Evolutionary conservation across 1,140 invertebrate genomes (phyloP).

Genomic region (Liolophura sinensis): DNA sequence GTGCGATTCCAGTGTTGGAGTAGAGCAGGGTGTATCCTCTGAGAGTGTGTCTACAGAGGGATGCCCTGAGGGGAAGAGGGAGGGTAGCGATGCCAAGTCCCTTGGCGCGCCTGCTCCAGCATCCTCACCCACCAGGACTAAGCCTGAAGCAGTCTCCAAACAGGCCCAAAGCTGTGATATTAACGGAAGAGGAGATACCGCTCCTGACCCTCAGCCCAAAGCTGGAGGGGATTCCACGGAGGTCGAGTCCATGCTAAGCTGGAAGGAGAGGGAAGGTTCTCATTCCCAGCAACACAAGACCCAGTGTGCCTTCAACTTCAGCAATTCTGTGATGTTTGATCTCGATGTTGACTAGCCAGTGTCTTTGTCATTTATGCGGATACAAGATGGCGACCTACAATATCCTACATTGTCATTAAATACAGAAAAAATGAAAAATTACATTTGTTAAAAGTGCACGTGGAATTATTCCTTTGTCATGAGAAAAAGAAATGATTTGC

Average conservation of each 20-base stretch:
- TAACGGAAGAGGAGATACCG: background rate
- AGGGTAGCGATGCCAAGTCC: background rate
- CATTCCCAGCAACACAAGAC: conserved; percentile 36
- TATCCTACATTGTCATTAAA: background rate
- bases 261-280: conserved; percentile 20
- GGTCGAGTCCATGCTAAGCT: conserved; percentile 35
- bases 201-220: conserved; percentile 11
- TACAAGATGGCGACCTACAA: no score
- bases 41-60: no score
- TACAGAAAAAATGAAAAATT: no score
- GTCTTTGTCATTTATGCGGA: background rate
- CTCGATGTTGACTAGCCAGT: conserved; percentile 19
- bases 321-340: conserved; percentile 16
- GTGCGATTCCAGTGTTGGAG: no score
- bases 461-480: no score
- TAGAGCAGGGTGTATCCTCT: no score
- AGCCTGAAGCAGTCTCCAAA: no score
- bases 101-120: no score
- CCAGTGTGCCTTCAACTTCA: conserved; percentile 45
- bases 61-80: background rate
- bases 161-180: no score
- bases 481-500: no score
- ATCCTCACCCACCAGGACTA: no score
- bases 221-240: conserved; percentile 7
- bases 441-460: no score